Evolutionary conservation across 1,140 invertebrate species (phyloP).

Genomic region (Drosophila rhopaloa): DNA sequence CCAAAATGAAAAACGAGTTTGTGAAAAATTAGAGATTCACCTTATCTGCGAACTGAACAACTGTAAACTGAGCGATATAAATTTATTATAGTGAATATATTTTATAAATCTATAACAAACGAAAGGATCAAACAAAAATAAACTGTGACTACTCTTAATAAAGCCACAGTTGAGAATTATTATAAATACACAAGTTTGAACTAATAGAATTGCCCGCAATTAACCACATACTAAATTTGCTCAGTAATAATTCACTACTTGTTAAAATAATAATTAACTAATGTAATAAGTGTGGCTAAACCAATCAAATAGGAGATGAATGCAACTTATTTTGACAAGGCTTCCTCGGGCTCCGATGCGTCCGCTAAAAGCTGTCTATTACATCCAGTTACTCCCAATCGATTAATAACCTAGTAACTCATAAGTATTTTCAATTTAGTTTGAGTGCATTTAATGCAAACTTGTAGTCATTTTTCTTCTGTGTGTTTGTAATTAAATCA

Average conservation of each 20-base stretch:
- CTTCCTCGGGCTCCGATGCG: conserved; percentile 42
- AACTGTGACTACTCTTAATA: conserved; percentile 21
- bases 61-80: conserved; percentile 47
- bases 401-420: conserved; percentile 34
- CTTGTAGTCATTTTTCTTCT: conserved; percentile 71
- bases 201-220: conserved; percentile 35
- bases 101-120: conserved; percentile 52
- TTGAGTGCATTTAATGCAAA: conserved; percentile 75
- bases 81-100: conserved; percentile 54
- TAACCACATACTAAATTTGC: conserved; percentile 53
- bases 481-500: conserved; percentile 53
- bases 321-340: conserved; percentile 24
- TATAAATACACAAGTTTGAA: conserved; percentile 41
- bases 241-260: conserved; percentile 54
- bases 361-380: conserved; percentile 15
- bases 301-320: conserved; percentile 26
- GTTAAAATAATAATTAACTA: conserved; percentile 36
- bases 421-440: conserved; percentile 70
- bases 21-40: conserved; percentile 43
- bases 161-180: conserved; percentile 35
- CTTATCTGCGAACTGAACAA: conserved; percentile 46
- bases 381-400: conserved; percentile 29
- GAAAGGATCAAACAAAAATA: conserved; percentile 8
- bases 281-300: conserved; percentile 10
- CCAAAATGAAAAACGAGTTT: conserved; percentile 34